Evolutionary conservation across 2,797 vertebrate species (phyloP), one percentile per base, ranked within the genome.

Genomic region (Melopsittacus undulatus): DNA sequence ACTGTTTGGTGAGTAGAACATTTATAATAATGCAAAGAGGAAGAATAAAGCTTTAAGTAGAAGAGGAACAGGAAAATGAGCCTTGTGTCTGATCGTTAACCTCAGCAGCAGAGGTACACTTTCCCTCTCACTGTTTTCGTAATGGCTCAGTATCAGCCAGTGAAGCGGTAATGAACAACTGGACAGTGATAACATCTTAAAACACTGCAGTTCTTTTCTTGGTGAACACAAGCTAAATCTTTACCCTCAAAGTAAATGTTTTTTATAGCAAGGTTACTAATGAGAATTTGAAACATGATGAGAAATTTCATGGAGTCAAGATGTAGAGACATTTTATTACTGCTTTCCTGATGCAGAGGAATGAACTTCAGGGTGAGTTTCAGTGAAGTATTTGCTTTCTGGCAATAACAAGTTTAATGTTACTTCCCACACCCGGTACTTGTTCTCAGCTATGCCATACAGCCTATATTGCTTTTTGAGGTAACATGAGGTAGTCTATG

Each of bases 101-200:
- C 14, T 16, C 23, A 54, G 27, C 3, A 34, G 15, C 6, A 36
- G 40, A 38, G 7, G 9, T 9, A 63, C 29, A 20, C 32, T 72
- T 74, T 63, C 7, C 15, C 10, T 56, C 56, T 87, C 36, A 34
- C 11, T 6, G 1, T 30, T 38, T 61, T 72, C 45, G 42, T 64
- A 22, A 12, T 8, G 26, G 27, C 12, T 22, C 72, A 56, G 29
- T 45, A 80, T 30, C 56, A 92, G 36, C 13, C 63, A 76, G 52
- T 20, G 63, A 21, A 76, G 30, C 48, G 81, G 42, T 17, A 72
- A 57, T 32, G 89, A 57, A 38, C 9, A 46, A 40, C 38, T 49
- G 45, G 36, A 22, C 20, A 74, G 29, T 1, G 0, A 27, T 22
- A 73, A 67, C 0, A 0, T 43, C 61, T 74, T 63, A 40, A 83